Evolutionary conservation across 2,113 vertebrate species (phyloP), one percentile per base, ranked within the genome.

Genomic region (Corythoichthys intestinalis): DNA sequence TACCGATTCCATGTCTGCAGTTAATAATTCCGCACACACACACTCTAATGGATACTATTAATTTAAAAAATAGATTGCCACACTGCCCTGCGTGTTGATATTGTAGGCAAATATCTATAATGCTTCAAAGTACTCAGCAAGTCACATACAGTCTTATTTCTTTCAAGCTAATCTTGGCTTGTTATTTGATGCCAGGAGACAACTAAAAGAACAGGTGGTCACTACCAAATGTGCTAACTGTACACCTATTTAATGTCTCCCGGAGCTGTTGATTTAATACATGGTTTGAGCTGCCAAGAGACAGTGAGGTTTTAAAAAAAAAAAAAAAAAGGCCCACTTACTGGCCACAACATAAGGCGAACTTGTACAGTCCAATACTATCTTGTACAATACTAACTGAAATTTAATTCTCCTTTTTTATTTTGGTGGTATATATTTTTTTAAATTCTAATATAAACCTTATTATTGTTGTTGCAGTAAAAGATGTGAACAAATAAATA

Each of bases 171-270:
- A 75, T 53, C 14, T 48, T 15, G 50, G 2, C 65, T 44, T 78
- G 72, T 79, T 41, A 82, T 80, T 72, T 59, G 67, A 82, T 12
- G 52, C 49, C 49, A 69, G 68, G 39, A 14, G 69, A 28, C 6
- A 4, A 66, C 65, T 15, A 7, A 7, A 49, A 44, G 66, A 66
- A 73, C 78, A 83, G 80, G 73, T 81, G 83, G 53, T 65, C 38
- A 46, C 46, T 56, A n/a, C 34, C 13, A 46, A 57, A 57, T 12
- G 54, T 57, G 49, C 38, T 70, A 37, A 35, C 48, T 6, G 46
- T 57, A 50, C 69, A 65, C 52, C 50, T 60, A 65, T 56, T 64
- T 67, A 50, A 59, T 41, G 57, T 9, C 37, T 38, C 46, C 60
- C 39, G 47, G 12, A 57, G 20, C 54, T 34, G 28, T 28, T 13